Evolutionary conservation across 2,888 invertebrate species (phyloP), one percentile per base, ranked within the genome.

Genomic region (Tenthredo distinguenda): DNA sequence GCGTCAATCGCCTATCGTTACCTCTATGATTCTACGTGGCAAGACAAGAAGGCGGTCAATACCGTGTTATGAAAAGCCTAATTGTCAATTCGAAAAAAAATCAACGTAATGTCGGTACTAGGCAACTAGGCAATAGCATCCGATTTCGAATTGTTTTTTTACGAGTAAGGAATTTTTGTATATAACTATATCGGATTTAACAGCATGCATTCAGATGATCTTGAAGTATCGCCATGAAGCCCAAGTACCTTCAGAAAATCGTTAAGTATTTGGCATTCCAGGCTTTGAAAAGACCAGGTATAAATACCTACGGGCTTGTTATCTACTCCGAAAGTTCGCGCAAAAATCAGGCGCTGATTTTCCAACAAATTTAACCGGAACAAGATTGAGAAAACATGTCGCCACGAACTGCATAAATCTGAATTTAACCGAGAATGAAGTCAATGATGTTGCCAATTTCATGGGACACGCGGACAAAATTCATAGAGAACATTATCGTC

Each of bases 381-480:
- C 88, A 7, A 47, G 85, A 43, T 72, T 88, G 12, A 74, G 88
- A 47, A 89, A 89, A 85, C 88, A 89, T 58, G 86, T 89, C 34
- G 89, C 88, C 7, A 88, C 88, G 10, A 84, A 86, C 5, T 89
- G 87, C 43, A 86, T 88, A 68, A 74, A 85, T 12, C 82, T 89
- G 58, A 88, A 88, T 83, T 84, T 89, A 65, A 31, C 86, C 6
- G 88, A 89, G 18, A 83, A 86, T 68, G 86, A 89, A 86, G 86
- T 89, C 12, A 84, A 85, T 6, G 88, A 89, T 72, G 58, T 90
- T n/a, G 87, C 88, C 15, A 87, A 87, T 47, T 90, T 88, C 77
- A 85, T 89, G 85, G 89, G 89, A 31, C 89, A 89, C 76, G 84
- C 86, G 9, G 86, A 87, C 15, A 87, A 89, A 84, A 88, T 88